Base-by-base conservation (phyloP, 2,888 invertebrate species). In the Plemyria rubiginata region DNA sequence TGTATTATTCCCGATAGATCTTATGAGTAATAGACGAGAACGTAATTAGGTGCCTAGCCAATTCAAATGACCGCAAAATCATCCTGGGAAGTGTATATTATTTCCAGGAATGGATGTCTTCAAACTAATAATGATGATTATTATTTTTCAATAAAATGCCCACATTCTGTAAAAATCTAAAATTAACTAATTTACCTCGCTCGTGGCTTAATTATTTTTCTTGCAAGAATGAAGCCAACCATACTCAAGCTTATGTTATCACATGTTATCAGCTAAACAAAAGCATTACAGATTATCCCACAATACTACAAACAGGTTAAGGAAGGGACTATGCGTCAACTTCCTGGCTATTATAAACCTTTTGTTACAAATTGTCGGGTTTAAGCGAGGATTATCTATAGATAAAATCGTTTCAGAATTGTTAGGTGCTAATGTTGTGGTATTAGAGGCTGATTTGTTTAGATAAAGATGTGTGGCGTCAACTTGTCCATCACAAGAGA, bases 251-350 rank as follows among this genome's bases (percentile, higher is more conserved):
- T 45, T 45, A 15, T 8, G 45, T 58, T 59, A 63, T 54, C 58
- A 63, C 54, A 60, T 62, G 69, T 81, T 87, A 88, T 86, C 82
- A 70, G 64, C 60, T 58, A 70, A 84, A 87, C 84, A 87, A 88
- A 74, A 73, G 81, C 67, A 74, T 79, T 79, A 78, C 65, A 70
- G 74, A 67, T 71, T 81, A 84, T 82, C 80, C 74, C 68, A 62
- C 66, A 55, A 70, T 74, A 76, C 66, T 68, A 76, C 76, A 81
- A 86, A 86, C 87, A 86, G 80, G 80, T 79, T 79, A 50, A 76
- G 78, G 75, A 83, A 81, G 76, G 81, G 77, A 75, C 73, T 73
- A 82, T 87, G 87, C 85, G 85, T 87, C 88, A 86, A 87, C 88
- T 89, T 90, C 90, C 91, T 88, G 86, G 78, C 73, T 73, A 70